Evolutionary conservation across 2,113 vertebrate species (phyloP).

Genomic region (Silurus asotus): DNA sequence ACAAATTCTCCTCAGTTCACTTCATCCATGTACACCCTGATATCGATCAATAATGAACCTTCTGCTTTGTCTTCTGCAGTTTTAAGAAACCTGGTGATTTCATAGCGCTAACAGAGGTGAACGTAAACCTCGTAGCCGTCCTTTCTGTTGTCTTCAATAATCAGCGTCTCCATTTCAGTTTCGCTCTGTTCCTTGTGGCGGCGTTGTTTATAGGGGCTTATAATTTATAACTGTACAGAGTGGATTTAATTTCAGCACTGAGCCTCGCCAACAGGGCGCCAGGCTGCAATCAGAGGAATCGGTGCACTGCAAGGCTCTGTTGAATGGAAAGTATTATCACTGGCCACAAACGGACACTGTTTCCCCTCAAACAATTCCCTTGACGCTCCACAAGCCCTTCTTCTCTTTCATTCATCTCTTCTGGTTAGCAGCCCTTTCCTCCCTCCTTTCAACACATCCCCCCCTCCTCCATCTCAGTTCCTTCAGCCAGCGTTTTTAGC

Average conservation of each 20-base stretch:
- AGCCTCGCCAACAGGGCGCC: slow-evolving; percentile 92
- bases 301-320: slow-evolving; percentile 85
- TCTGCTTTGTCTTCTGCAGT: neutral
- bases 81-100: neutral
- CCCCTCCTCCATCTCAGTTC: slow-evolving; percentile 10
- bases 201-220: slow-evolving; percentile 96
- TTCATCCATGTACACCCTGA: neutral
- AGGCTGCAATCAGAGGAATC: slow-evolving; percentile 93
- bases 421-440: slow-evolving; percentile 78
- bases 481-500: neutral
- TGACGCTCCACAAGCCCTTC: slow-evolving; percentile 80
- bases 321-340: slow-evolving; percentile 95
- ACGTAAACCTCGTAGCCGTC: slow-evolving; percentile 10
- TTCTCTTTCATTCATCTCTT: slow-evolving; percentile 85
- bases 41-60: neutral
- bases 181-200: slow-evolving; percentile 80
- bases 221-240: slow-evolving; percentile 97
- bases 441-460: slow-evolving; percentile 54
- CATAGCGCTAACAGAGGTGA: neutral
- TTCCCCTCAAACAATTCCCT: slow-evolving; percentile 89
- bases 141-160: slow-evolving; percentile 44
- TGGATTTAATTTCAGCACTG: slow-evolving; percentile 93
- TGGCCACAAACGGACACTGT: slow-evolving; percentile 91
- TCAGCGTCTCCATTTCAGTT: slow-evolving; percentile 32
- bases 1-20: slow-evolving; percentile 4